A percentile compares a stretch with the other conserved stretches of the same genome.
phyloP scores from a whole-genome alignment of 2,113 vertebrate species.

The Lepisosteus osseus region DNA sequence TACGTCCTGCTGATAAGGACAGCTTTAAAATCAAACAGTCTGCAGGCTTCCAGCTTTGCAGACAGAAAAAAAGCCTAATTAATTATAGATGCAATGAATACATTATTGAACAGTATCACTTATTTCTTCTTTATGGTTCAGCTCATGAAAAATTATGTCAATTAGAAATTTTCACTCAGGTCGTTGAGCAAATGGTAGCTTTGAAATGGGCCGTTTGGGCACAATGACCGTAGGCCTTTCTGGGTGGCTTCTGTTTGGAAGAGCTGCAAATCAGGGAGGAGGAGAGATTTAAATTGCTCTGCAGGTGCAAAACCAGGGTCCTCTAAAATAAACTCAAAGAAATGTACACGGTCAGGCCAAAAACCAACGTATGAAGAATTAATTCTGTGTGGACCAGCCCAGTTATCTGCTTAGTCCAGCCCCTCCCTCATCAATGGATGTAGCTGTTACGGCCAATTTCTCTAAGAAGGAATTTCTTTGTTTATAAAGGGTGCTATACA shows the following conservation, averaged over 20 bases:
- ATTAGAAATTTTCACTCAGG: constrained; percentile 83
- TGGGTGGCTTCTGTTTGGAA: background rate
- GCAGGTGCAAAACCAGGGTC: no score
- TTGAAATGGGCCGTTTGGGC: constrained; percentile 49
- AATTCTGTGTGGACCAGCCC: no score
- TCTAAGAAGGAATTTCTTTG: no score
- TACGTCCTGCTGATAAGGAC: constrained; percentile 58
- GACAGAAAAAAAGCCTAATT: constrained; percentile 65
- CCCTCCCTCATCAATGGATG: no score
- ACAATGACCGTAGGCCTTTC: constrained; percentile 40
- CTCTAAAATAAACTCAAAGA: no score
- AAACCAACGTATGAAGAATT: no score
- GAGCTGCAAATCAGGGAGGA: background rate
- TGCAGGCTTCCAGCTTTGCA: constrained; percentile 51
- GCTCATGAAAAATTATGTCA: constrained; percentile 90
- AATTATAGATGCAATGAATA: constrained; percentile 86
- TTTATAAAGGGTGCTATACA: no score
- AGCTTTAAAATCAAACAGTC: constrained; percentile 59
- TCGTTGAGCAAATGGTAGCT: constrained; percentile 64
- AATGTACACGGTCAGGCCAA: no score
- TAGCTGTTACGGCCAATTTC: no score
- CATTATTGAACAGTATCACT: constrained; percentile 94
- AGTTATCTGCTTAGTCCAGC: no score
- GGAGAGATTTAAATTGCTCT: background rate
- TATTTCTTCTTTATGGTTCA: constrained; percentile 85